Base-by-base conservation (phyloP, 2,797 vertebrate genomes). In the Psittacula derbiana region DNA sequence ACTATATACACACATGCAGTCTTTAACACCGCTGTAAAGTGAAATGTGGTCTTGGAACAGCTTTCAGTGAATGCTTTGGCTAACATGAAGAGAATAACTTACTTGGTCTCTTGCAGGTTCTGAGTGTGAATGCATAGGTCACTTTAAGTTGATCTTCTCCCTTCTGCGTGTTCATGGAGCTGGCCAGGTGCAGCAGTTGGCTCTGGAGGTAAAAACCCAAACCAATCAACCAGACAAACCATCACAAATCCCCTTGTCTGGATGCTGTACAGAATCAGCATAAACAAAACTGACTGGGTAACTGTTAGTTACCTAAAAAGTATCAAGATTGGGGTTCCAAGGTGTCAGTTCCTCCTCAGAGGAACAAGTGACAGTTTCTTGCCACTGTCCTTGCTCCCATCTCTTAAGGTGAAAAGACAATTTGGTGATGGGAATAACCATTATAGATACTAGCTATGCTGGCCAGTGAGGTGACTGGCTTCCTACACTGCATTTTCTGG, bases 71-170 rank as follows among this genome's bases (percentile, higher is more conserved):
- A 38, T 55, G 28, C 28, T 55, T 75, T 83, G 19, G n/a, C 14
- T 76, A 23, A 74, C 38, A 8, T 19, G 50, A 90, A 89, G 66
- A 66, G 41, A 69, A 1, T 84, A 53, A 92, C 31, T 89, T 71
- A 19, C 8, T 69, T 79, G 24, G 83, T 91, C 5, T 94, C 67
- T 88, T 89, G 16, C 97, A 99, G 99, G 99, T 86, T 99, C 99
- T 16, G 99, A 99, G 97, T 98, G 98, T 2, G 99, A 99, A 97
- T 99, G 99, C 96, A 99, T 99, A 84, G 99, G 99, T 7, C 99
- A 99, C 96, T 99, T 99, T 97, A 99, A 99, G 93, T 98, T 99
- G 97, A 99, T 99, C 86, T 99, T 99, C 97, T 99, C 99, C 50
- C 98, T 99, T 97, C 96, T 99, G 60, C 98, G 99, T 87, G 99